Evolutionary conservation across 1,140 invertebrate species (phyloP).

Genomic region (Heliconius melpomene): DNA sequence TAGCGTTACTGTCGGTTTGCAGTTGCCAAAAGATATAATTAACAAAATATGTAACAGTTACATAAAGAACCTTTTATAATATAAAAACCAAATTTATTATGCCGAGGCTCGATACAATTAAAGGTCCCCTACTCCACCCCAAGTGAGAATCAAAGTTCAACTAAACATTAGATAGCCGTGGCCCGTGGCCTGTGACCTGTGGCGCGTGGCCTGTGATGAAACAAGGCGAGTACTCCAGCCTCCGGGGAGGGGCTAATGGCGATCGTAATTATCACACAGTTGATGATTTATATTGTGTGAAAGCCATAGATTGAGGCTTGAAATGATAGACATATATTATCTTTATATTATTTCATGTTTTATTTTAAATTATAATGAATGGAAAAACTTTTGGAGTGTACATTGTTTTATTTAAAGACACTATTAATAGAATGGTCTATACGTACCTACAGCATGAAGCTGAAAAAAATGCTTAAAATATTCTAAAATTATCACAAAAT

Average conservation of each 20-base stretch:
- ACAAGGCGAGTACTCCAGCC: constrained; percentile 40
- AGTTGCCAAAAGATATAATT: too few relatives aligned
- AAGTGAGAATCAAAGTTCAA: constrained; percentile 21
- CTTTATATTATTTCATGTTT: background rate
- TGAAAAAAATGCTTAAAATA: too few relatives aligned
- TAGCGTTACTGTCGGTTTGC: too few relatives aligned
- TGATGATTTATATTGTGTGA: background rate
- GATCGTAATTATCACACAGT: constrained; percentile 49
- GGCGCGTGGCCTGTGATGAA: constrained; percentile 40
- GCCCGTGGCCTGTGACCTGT: background rate
- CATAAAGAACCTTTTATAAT: background rate
- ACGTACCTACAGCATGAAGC: too few relatives aligned
- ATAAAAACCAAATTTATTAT: background rate
- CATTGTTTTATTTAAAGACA: too few relatives aligned
- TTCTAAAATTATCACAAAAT: too few relatives aligned
- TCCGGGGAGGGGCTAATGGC: constrained; percentile 51
- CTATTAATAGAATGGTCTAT: too few relatives aligned
- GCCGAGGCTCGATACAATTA: background rate
- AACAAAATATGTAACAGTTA: too few relatives aligned
- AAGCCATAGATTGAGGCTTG: background rate
- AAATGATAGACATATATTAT: background rate
- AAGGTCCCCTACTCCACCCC: background rate
- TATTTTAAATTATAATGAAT: background rate
- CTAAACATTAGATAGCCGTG: constrained; percentile 5
- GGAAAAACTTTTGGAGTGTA: background rate